phyloP scores from a whole-genome alignment of 2,797 vertebrate genomes.

The Microctenopoma lineatum region DNA sequence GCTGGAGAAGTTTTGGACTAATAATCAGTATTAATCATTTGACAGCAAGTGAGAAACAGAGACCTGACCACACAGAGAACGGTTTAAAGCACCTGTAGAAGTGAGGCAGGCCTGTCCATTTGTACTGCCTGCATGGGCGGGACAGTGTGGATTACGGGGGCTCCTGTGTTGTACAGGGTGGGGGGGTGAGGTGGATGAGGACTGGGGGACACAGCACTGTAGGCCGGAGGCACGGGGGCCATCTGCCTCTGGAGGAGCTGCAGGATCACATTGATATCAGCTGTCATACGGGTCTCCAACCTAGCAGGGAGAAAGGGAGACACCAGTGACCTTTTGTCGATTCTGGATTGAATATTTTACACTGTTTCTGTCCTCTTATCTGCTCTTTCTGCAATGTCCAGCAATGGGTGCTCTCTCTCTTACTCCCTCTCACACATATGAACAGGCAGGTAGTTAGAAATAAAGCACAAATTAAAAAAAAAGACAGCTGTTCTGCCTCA shows the following conservation, averaged over 20 bases:
- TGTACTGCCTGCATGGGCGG: conserved; percentile 65
- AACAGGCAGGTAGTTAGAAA: not conserved
- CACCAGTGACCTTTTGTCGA: not conserved
- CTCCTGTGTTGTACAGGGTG: conserved; percentile 58
- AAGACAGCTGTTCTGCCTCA: not conserved
- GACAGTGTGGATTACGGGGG: conserved; percentile 75
- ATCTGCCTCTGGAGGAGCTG: conserved; percentile 94
- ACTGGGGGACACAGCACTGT: conserved; percentile 86
- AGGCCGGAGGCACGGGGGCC: conserved; percentile 88
- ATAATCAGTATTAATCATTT: too few species aligned
- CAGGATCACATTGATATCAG: conserved; percentile 93
- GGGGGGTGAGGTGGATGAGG: conserved; percentile 74
- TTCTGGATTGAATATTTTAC: not conserved
- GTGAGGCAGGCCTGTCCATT: conserved; percentile 68
- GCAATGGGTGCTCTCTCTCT: conserved; percentile 17
- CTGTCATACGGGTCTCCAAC: conserved; percentile 94
- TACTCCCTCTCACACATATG: not conserved
- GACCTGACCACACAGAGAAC: too few species aligned
- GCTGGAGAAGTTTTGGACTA: too few species aligned
- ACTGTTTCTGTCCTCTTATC: not conserved
- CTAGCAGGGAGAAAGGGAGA: conserved; percentile 67
- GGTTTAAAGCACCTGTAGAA: conserved; percentile 62
- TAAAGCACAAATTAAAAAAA: not conserved
- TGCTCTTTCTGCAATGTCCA: conserved; percentile 25
- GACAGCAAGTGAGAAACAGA: too few species aligned